Evolutionary conservation across 2,113 vertebrate species (phyloP), one percentile per base, ranked within the genome.

Genomic region (Cnemophilus loriae): DNA sequence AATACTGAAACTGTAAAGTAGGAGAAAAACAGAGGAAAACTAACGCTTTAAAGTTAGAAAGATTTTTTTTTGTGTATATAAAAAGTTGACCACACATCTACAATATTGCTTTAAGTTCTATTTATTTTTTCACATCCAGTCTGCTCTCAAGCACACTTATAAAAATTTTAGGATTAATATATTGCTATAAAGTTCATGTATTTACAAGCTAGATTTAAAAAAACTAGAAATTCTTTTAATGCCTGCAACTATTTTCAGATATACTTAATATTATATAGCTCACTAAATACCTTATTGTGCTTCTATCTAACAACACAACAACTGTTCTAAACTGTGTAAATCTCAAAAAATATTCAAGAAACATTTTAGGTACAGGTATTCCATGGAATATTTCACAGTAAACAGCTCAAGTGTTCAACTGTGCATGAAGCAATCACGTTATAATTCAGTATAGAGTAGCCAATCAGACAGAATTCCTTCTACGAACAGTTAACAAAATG

Each of bases 381-480:
- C 20, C 52, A 37, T 13, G 9, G 59, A 79, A 84, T 24, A 85
- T 44, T 92, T 83, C 75, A 84, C 13, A 90, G 69, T n/a, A 89
- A 95, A 76, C 21, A 67, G 13, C 6, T 46, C 11, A 56, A 60
- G 19, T 18, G 26, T 37, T 82, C 65, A 85, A 80, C 20, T 74
- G 14, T 0, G 0, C 35, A 53, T 16, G 39, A 80, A 83, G 49
- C n/a, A 89, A 71, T 24, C 22, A 63, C 0, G 1, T 44, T 69
- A 37, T 12, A 73, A 85, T 61, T 85, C 46, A 73, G 23, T 27
- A 39, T 1, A 74, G 44, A 84, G 57, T 17, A 79, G 39, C 13
- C n/a, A 64, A 53, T 57, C 41, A 90, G 37, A 39, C 13, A 87
- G 24, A 89, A 79, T 78, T 84, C 23, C 24, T 65, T 71, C 52